These are phyloP conservation scores for Leiothrix lutea DNA, from an alignment of 2,113 vertebrate genomes.

Conservation along the genomic window DNA sequence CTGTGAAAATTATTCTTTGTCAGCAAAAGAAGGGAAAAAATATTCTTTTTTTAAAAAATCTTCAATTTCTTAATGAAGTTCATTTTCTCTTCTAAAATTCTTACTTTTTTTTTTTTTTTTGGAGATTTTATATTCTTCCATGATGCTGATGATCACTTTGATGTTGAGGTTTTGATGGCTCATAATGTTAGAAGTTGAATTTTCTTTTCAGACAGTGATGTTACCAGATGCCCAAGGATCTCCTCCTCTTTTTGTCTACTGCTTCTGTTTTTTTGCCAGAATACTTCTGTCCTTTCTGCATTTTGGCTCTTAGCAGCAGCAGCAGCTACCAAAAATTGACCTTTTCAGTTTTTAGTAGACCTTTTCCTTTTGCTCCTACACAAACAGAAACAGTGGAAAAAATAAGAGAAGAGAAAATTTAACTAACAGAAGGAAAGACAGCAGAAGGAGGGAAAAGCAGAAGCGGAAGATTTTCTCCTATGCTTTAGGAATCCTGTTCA, in stretches of 20 bases:
- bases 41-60: neutral
- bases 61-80: neutral
- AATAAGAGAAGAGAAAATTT: neutral
- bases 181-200: neutral
- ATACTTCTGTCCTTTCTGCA: neutral
- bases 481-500: neutral
- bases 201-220: neutral
- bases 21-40: neutral
- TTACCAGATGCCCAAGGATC: neutral
- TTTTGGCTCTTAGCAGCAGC: neutral
- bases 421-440: neutral
- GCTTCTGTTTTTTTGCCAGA: neutral
- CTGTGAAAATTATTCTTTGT: neutral
- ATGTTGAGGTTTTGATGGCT: neutral
- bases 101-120: neutral
- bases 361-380: neutral
- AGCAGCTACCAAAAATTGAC: neutral
- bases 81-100: neutral
- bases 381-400: neutral
- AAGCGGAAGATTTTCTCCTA: neutral
- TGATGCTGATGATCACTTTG: neutral
- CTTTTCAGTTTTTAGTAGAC: neutral
- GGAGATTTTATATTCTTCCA: neutral
- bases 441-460: neutral
- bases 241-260: neutral